These are phyloP conservation scores for Rugalucina vietnamica DNA, from an alignment of 2,888 invertebrate genomes.

Conservation along the genomic window DNA sequence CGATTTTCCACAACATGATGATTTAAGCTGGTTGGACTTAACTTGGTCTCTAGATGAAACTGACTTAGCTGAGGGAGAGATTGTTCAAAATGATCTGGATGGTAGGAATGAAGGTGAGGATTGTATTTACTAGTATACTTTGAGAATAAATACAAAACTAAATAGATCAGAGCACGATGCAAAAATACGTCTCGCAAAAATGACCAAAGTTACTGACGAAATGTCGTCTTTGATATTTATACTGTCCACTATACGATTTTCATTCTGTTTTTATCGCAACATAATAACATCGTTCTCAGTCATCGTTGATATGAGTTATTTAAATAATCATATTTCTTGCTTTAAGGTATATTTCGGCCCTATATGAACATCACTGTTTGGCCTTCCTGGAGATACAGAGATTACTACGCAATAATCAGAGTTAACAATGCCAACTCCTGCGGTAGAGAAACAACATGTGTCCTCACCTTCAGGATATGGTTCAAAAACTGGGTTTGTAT, in stretches of 20 bases:
- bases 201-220: too few relatives aligned
- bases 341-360: background rate
- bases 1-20: background rate
- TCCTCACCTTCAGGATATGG: background rate
- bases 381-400: background rate
- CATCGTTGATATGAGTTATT: too few relatives aligned
- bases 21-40: background rate
- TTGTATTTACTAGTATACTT: too few relatives aligned
- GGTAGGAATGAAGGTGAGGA: too few relatives aligned
- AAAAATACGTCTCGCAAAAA: too few relatives aligned
- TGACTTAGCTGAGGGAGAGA: background rate
- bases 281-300: too few relatives aligned
- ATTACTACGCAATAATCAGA: background rate
- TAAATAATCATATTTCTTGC: too few relatives aligned
- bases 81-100: background rate
- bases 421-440: background rate
- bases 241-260: too few relatives aligned
- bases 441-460: background rate
- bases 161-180: too few relatives aligned
- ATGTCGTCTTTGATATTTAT: too few relatives aligned
- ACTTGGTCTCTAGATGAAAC: background rate
- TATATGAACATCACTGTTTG: background rate
- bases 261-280: too few relatives aligned
- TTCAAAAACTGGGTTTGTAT: background rate
- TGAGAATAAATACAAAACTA: too few relatives aligned